These are phyloP conservation scores for Syngnathus rostellatus DNA, from an alignment of 2,797 vertebrate genomes.

Conservation along the genomic window DNA sequence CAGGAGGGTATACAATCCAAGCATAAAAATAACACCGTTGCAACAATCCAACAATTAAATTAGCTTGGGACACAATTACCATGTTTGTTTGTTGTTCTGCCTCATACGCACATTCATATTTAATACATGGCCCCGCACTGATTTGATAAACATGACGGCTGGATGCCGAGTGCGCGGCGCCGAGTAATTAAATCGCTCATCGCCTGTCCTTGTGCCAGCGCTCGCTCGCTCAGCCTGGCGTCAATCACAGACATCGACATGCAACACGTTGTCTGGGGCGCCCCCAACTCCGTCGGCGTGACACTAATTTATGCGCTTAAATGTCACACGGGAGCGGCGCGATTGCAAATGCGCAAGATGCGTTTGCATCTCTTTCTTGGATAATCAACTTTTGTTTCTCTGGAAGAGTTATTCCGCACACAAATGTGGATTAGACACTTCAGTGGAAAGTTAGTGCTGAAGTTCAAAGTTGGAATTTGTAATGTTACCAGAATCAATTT, in stretches of 20 bases:
- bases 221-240: slow-evolving; percentile 35
- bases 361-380: slow-evolving; percentile 35
- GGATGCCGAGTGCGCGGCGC: slow-evolving; percentile 53
- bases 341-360: slow-evolving; percentile 59
- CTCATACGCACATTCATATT: slow-evolving; percentile 68
- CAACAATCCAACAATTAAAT: slow-evolving; percentile 72
- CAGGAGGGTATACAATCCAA: slow-evolving; percentile 53
- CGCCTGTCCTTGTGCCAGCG: slow-evolving; percentile 51
- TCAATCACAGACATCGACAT: slow-evolving; percentile 67
- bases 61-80: slow-evolving; percentile 75
- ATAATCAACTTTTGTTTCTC: slow-evolving; percentile 28
- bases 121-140: slow-evolving; percentile 65
- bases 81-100: slow-evolving; percentile 71
- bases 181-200: slow-evolving; percentile 69
- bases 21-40: slow-evolving; percentile 61
- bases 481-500: not conserved
- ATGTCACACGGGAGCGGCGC: slow-evolving; percentile 57
- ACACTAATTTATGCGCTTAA: slow-evolving; percentile 72
- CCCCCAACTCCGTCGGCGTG: slow-evolving; percentile 54
- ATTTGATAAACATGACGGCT: slow-evolving; percentile 66
- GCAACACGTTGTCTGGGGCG: slow-evolving; percentile 55
- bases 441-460: not conserved
- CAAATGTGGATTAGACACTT: not conserved
- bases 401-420: slow-evolving; percentile 16
- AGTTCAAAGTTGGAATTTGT: not conserved